Conservation (phyloP, 2,888 invertebrate genomes). For the Volucella bombylans region DNA sequence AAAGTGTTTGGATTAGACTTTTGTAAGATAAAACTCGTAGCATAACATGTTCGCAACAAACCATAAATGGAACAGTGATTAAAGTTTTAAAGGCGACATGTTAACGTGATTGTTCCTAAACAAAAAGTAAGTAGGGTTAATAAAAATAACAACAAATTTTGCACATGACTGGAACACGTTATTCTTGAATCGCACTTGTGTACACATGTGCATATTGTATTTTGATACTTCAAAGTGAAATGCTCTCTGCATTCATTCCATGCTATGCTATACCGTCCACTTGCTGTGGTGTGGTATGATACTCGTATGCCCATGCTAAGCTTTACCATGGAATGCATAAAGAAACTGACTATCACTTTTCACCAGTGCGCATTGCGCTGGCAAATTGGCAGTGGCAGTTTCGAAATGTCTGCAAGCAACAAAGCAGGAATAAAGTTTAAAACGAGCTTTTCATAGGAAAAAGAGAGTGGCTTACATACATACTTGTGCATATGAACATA, state of each 20-base stretch:
- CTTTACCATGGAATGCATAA: conserved; percentile 6
- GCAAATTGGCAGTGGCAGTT: neutral
- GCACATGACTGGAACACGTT: neutral
- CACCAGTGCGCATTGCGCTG: conserved; percentile 42
- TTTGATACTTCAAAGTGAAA: neutral
- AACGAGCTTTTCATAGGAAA: conserved; percentile 30
- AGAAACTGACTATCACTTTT: conserved; percentile 51
- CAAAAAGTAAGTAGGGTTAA: conserved; percentile 15
- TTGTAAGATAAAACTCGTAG: no score
- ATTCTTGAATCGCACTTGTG: conserved; percentile 5
- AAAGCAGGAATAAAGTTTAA: neutral
- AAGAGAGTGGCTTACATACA: conserved; percentile 16
- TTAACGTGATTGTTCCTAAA: conserved; percentile 1
- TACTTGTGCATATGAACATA: no score
- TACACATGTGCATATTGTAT: neutral
- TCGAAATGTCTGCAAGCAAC: no score
- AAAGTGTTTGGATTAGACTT: neutral
- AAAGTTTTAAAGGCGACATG: conserved; percentile 18
- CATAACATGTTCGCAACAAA: neutral
- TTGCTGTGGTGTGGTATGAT: neutral
- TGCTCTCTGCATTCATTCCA: conserved; percentile 6
- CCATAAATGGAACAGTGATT: neutral
- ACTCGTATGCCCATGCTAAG: neutral
- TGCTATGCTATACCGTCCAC: neutral
- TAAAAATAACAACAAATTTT: neutral